phyloP scores from a whole-genome alignment of 1,140 invertebrate genomes.

The Brachionus paranguensis region DNA sequence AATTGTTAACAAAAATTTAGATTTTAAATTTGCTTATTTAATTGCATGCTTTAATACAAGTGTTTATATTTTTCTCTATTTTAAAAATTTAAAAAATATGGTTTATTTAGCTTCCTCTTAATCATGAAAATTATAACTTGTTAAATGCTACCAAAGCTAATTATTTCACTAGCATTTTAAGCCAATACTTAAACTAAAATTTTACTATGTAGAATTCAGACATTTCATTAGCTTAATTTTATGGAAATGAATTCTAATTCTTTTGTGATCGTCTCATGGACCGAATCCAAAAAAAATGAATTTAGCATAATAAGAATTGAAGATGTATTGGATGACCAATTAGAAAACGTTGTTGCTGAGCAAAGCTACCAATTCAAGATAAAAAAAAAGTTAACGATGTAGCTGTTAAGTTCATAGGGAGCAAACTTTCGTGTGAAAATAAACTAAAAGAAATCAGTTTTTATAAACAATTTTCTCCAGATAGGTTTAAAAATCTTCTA shows the following conservation, averaged over 20 bases:
- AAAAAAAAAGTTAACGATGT: neutral
- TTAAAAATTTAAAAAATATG: too few relatives aligned
- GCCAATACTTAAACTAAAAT: neutral
- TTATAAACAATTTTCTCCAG: neutral
- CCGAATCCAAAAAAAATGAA: neutral
- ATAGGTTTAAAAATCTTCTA: neutral
- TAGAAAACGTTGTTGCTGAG: neutral
- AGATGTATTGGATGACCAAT: neutral
- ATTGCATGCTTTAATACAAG: too few relatives aligned
- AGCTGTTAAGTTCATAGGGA: neutral
- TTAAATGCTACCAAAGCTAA: neutral
- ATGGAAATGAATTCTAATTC: too few relatives aligned
- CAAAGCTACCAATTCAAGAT: neutral
- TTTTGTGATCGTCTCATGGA: neutral
- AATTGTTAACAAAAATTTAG: neutral
- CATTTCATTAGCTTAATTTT: neutral
- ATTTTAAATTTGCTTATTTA: neutral
- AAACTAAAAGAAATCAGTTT: neutral
- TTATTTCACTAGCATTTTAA: neutral
- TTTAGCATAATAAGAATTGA: neutral
- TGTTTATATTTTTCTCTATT: too few relatives aligned
- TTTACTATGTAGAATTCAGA: neutral
- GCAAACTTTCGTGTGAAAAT: neutral
- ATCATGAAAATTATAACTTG: neutral
- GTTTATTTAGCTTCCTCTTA: too few relatives aligned